Base-by-base conservation (phyloP, 2,113 vertebrate genomes). In the Rafetus swinhoei region DNA sequence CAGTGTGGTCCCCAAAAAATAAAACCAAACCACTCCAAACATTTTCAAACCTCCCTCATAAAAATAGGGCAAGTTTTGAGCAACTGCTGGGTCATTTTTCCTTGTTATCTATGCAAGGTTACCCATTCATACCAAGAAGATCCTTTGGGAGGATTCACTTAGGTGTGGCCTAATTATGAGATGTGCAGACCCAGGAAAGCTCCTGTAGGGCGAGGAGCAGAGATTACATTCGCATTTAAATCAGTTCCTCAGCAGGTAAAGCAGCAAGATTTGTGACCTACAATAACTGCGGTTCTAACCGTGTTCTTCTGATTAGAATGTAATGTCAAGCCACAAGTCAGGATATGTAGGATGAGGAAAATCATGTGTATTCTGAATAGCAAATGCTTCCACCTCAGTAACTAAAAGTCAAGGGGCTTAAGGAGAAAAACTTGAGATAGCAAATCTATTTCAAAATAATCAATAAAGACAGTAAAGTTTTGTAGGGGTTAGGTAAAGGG, bases 81-180 rank as follows among this genome's bases (percentile, higher is more conserved):
- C 76, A 21, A 88, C 7, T 74, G 32, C 77, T 90, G 6, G 35
- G 32, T 87, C 62, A 83, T 53, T 81, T 92, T 95, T 59, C 21
- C 90, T 85, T 97, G 97, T 97, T 93, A 93, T 94, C 90, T 94
- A 85, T 97, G 93, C 95, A 90, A 94, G 85, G 95, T 97, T 96
- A 96, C 90, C 93, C 90, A 32, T 80, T 94, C 81, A 83, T 90
- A 29, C 16, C 82, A 96, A 96, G 95, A 93, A 93, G 82, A 93
- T 94, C 96, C 72, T 96, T 72, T 84, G 90, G 82, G 95, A 98
- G 92, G 95, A 89, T 93, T 80, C 62, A 92, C 25, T 87, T 94
- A 92, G 97, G 95, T 97, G 97, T 96, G 95, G 95, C 94, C 94
- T 95, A 87, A 95, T 94, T 89, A 80, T 93, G 39, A 88, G 90